Base-by-base conservation (phyloP, 1,140 invertebrate species). In the Caenorhabditis latens region DNA sequence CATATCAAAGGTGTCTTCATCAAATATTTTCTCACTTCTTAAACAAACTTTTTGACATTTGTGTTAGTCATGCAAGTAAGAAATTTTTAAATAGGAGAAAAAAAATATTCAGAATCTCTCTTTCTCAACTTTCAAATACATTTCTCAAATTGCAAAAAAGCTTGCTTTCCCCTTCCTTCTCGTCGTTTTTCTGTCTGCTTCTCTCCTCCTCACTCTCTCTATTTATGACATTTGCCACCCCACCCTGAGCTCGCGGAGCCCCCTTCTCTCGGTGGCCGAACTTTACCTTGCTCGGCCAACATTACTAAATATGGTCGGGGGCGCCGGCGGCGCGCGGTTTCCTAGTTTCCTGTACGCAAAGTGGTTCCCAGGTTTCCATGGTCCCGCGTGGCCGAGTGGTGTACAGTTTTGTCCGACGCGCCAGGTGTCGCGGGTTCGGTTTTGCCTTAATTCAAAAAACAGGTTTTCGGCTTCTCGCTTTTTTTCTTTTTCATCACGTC, bases 211-310 rank as follows among this genome's bases (percentile, higher is more conserved):
- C 46, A 24, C 46, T 50, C n/a, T 50, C 71, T 79, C 71, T 79
- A 79, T 79, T 79, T 79, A 79, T 79, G 71, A 79, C 71, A 79
- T 79, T 79, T 79, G 46, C 71, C 46, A 48, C 71, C 71, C 46
- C 65, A 8, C 42, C 43, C 46, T 53, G 71, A 50, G 71, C 46
- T 79, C 71, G 50, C 71, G 5, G 24, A 11, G 24, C 8, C 61
- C 14, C 61, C n/a, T n/a, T n/a, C n/a, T n/a, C n/a, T n/a, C 19
- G 61, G n/a, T 63, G 61, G 61, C 61, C 61, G 19, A 63, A 63
- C n/a, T 63, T 63, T 58, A 9, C n/a, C 16, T 58, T 58, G 16
- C n/a, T 58, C 61, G 61, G 61, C 61, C 61, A 63, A 8, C 57
- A 3, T 14, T 32, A 32, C 32, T 32, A 32, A 32, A 32, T 1